Evolutionary conservation across 2,888 invertebrate genomes (phyloP), one percentile per base, ranked within the genome.

Genomic region (Liposcelis brunnea): DNA sequence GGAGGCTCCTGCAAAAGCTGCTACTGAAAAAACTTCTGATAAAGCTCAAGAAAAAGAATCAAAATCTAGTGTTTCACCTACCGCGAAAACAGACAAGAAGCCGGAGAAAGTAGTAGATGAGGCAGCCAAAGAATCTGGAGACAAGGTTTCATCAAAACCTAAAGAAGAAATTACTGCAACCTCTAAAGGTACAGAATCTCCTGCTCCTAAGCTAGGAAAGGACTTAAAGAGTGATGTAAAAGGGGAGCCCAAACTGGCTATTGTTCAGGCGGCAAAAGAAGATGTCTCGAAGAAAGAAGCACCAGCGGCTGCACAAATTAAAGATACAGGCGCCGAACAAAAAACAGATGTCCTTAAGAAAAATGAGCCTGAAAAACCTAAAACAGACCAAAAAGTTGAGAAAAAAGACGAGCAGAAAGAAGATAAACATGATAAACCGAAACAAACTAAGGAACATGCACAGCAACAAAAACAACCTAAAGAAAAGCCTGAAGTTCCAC

Each of bases 401-500:
- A 26, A 2, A 7, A n/a, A n/a, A n/a, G n/a, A 32, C n/a, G n/a
- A 32, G n/a, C n/a, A 10, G 32, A 10, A 10, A 32, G n/a, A 32
- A n/a, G 32, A 32, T 10, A 32, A 32, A 32, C 10, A 10, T 32
- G 10, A 10, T n/a, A 11, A 10, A 32, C 32, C 32, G 10, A 10
- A 10, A 32, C 32, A 32, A 32, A 32, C 32, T 11, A n/a, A 11
- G 32, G n/a, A 32, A n/a, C 10, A 10, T 32, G 32, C 10, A 8
- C 34, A 49, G 42, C 37, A 16, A 31, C 44, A 44, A 16, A 33
- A 8, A 8, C 31, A 31, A n/a, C 15, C 46, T 42, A 45, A 42
- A 31, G 10, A 19, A 47, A 52, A 48, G 44, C 47, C 51, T 47
- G 52, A 43, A 31, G 60, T 56, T 48, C 46, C 50, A 31, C n/a